Base-by-base conservation (phyloP, 2,888 invertebrate species). In the Parnassius orleans region DNA sequence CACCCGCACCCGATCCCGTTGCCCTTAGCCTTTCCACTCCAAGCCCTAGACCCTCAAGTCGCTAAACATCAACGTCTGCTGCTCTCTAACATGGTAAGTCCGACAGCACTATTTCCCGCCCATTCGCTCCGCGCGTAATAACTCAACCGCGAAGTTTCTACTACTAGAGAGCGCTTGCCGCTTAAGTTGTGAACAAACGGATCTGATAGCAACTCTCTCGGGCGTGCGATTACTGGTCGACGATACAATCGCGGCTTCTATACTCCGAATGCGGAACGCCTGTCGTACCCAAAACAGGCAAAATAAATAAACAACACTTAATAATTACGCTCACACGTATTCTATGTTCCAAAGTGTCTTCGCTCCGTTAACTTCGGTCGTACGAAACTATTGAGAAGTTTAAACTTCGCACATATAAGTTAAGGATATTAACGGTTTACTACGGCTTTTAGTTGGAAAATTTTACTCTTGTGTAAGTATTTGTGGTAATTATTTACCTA, bases 21-120 rank as follows among this genome's bases (percentile, higher is more conserved):
- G 80, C 87, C 87, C 77, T 81, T 90, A 68, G 87, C 91, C 70
- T 84, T 86, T 74, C 91, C 90, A 72, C 80, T 91, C 86, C 90
- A 88, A 83, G 78, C 87, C 83, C 82, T 90, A 78, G 90, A 90
- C 72, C 86, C 88, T 71, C 90, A 90, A 84, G 75, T 88, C 81
- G 89, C 84, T 87, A 91, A 91, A 85, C 89, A 89, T 12, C 48
- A 48, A 77, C 84, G 89, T 70, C 83, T 89, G 86, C 90, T 90
- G 90, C 90, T 91, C 90, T 90, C 91, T 85, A 91, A 91, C 88
- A 91, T 91, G 91, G 91, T 91, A 84, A 91, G 89, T 89, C 53
- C 66, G 62, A 62, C 66, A 63, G 56, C 14, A 48, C 61, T 53
- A 55, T 73, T 78, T 77, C 75, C 79, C 77, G 77, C 74, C 80